A percentile compares a stretch with the other conserved stretches of the same genome.
phyloP scores from a whole-genome alignment of 1,140 invertebrate species.

The Drosophila watanabei region DNA sequence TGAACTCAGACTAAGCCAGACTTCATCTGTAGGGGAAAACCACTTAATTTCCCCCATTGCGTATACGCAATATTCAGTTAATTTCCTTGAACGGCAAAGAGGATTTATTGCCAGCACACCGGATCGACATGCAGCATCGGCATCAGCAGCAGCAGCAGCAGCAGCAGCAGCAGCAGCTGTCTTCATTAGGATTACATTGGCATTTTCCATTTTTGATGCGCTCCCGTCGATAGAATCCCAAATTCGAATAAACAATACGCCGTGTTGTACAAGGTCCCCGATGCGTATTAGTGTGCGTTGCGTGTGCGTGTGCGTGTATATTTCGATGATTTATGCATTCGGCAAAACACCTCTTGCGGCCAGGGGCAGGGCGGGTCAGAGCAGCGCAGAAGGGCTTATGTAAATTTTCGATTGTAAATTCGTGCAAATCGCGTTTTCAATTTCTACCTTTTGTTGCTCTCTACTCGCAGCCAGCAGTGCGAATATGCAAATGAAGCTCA shows the following conservation, averaged over 20 bases:
- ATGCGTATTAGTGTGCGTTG: constrained; percentile 15
- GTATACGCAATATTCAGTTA: constrained; percentile 54
- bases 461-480: constrained; percentile 23
- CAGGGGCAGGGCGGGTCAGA: neutral
- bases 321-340: constrained; percentile 72
- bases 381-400: constrained; percentile 10
- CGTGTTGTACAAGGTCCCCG: constrained; percentile 24
- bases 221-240: constrained; percentile 22
- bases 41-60: constrained; percentile 55
- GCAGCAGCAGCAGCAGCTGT: constrained; percentile 26
- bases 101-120: constrained; percentile 50
- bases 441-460: constrained; percentile 53
- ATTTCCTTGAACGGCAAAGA: constrained; percentile 66
- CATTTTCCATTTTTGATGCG: constrained; percentile 59
- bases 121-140: constrained; percentile 3
- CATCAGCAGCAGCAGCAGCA: constrained; percentile 19
- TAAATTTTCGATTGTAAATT: constrained; percentile 57
- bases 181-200: constrained; percentile 50
- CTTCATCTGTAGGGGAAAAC: constrained; percentile 9
- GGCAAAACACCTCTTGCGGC: constrained; percentile 51
- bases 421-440: constrained; percentile 66
- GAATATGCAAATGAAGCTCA: constrained; percentile 67
- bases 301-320: constrained; percentile 5
- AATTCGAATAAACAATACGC: constrained; percentile 41
- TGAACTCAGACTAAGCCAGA: neutral